These are phyloP conservation scores for Venustoraphidia nigricollis DNA, from an alignment of 2,888 invertebrate species.

Conservation along the genomic window DNA sequence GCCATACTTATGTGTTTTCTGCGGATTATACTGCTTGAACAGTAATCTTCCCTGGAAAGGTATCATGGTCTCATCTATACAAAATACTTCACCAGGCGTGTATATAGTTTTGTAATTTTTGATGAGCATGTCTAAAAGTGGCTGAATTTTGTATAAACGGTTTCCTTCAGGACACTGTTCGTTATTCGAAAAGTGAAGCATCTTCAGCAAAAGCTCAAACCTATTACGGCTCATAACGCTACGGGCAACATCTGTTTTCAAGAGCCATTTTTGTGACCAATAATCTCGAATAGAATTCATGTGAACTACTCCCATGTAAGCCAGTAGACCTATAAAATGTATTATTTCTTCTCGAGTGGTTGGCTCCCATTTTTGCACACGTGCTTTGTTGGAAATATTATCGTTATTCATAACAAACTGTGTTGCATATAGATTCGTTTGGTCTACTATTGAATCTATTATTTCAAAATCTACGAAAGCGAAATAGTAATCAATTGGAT, in stretches of 20 bases:
- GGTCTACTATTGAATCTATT: neutral
- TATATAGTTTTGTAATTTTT: neutral
- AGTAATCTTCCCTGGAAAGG: conserved; percentile 17
- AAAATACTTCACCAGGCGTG: conserved; percentile 14
- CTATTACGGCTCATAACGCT: conserved; percentile 3
- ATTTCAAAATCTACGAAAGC: conserved; percentile 1
- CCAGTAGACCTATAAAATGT: conserved; percentile 9
- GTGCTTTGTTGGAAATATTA: conserved; percentile 4
- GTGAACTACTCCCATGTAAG: conserved; percentile 6
- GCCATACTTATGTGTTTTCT: conserved; percentile 16
- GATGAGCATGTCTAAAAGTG: no score
- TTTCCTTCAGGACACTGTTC: neutral
- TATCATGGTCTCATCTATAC: conserved; percentile 18
- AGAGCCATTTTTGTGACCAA: conserved; percentile 7
- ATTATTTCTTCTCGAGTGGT: conserved; percentile 8
- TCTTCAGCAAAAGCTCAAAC: neutral
- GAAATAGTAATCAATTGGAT: conserved; percentile 1
- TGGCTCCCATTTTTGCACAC: conserved; percentile 7
- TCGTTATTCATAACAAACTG: conserved; percentile 5
- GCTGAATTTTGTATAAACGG: no score
- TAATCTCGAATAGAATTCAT: conserved; percentile 6
- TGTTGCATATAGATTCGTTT: conserved; percentile 8
- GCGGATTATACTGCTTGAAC: conserved; percentile 16
- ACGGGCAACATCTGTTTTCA: conserved; percentile 4
- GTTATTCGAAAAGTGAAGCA: conserved; percentile 1